phyloP scores from a whole-genome alignment of 92 coral and sea anemone genomes.

The Scolanthus callimorphus region DNA sequence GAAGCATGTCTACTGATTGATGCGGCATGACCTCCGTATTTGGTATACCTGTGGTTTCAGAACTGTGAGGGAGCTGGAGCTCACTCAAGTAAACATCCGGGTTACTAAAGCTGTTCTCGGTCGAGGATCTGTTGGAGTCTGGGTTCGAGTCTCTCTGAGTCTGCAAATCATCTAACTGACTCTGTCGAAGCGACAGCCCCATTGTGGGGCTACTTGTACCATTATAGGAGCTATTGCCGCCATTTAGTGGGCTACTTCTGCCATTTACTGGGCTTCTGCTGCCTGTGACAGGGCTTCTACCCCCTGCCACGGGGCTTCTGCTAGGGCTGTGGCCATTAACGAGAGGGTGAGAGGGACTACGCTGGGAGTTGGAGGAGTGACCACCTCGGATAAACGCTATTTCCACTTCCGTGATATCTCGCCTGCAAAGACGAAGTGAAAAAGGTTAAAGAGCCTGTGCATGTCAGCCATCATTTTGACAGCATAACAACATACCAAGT shows the following conservation, averaged over 20 bases:
- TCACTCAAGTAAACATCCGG: conserved; percentile 65
- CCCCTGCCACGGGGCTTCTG: conserved; percentile 18
- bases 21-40: conserved; percentile 4
- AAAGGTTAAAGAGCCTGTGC: not conserved
- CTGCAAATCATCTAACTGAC: not conserved
- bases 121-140: conserved; percentile 57
- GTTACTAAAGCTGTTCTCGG: conserved; percentile 56
- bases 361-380: not conserved
- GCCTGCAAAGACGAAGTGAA: conserved; percentile 13
- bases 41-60: conserved; percentile 2
- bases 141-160: conserved; percentile 51
- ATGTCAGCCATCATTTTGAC: too few species aligned
- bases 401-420: conserved; percentile 56
- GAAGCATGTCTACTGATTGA: not conserved
- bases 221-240: conserved; percentile 13
- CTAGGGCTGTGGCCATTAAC: conserved; percentile 33
- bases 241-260: not conserved
- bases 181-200: conserved; percentile 1
- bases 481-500: too few species aligned
- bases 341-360: conserved; percentile 9
- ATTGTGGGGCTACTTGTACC: not conserved
- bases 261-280: conserved; percentile 28
- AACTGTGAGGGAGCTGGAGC: conserved; percentile 12
- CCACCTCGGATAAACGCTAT: conserved; percentile 76
- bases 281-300: conserved; percentile 5